Conservation (phyloP, 2,888 invertebrate species). For the Agrochola macilenta region DNA sequence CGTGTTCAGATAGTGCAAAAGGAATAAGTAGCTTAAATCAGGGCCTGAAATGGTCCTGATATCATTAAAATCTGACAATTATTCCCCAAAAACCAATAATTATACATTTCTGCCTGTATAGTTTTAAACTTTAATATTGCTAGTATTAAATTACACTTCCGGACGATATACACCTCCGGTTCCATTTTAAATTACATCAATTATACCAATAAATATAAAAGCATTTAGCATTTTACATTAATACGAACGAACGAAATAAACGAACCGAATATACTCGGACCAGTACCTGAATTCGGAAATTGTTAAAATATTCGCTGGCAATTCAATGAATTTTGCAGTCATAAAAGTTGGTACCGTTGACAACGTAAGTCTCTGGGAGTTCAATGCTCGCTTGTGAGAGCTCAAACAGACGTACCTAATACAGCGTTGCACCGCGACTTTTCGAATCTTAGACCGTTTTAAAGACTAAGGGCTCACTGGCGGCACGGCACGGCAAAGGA, state of each 20-base stretch:
- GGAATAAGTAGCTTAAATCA: too few relatives aligned
- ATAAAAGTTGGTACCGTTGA: conserved; percentile 44
- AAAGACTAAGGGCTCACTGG: not conserved
- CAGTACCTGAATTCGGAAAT: conserved; percentile 51
- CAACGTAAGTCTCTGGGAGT: not conserved
- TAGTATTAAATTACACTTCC: conserved; percentile 38
- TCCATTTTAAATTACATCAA: conserved; percentile 50
- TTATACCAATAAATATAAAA: conserved; percentile 55
- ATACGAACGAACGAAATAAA: conserved; percentile 62
- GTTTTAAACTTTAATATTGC: conserved; percentile 21
- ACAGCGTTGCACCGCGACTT: not conserved
- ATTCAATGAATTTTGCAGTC: conserved; percentile 55
- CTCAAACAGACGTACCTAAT: not conserved
- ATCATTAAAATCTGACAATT: not conserved
- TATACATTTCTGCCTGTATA: not conserved
- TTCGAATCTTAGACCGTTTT: not conserved
- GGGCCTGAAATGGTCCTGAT: not conserved
- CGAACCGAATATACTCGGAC: conserved; percentile 53
- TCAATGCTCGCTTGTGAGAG: not conserved
- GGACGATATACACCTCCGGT: conserved; percentile 23
- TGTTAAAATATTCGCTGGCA: conserved; percentile 59
- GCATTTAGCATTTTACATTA: conserved; percentile 58
- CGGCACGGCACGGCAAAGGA: too few relatives aligned
- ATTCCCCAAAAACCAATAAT: not conserved
- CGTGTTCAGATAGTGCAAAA: not conserved